Evolutionary conservation across 2,113 vertebrate species (phyloP).

Genomic region (human): GRCh38 chr12:132414001-132414500

Average conservation of each 20-base stretch:
- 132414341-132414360: neutral
- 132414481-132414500: too few species aligned
- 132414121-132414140: too few species aligned
- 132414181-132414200: too few species aligned
- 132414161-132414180: neutral
- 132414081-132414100: rapidly evolving
- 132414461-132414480: neutral
- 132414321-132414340: neutral
- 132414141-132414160: neutral
- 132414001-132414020: neutral
- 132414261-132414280: neutral
- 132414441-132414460: neutral
- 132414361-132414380: rapidly evolving
- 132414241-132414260: too few species aligned
- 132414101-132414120: rapidly evolving
- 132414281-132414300: neutral
- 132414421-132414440: neutral
- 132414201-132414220: too few species aligned
- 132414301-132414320: neutral
- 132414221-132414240: neutral
- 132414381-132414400: rapidly evolving
- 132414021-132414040: neutral
- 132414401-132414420: rapidly evolving
- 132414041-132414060: neutral
- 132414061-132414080: too few species aligned